Conservation (phyloP, 1,140 invertebrate species). For the Homalodisca vitripennis region DNA sequence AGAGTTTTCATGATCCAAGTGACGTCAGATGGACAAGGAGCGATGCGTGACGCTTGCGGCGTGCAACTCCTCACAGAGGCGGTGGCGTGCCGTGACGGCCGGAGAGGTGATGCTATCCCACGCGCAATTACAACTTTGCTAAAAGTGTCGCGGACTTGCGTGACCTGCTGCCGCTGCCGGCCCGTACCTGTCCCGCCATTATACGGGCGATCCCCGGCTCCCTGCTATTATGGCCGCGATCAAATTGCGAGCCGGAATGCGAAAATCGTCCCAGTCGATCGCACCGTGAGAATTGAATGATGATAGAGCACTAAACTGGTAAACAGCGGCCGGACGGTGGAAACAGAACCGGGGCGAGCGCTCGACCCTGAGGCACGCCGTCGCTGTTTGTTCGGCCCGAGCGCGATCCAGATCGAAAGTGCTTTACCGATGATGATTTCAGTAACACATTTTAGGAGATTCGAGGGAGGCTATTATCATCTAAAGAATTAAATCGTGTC, state of each 20-base stretch:
- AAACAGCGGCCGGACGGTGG: not conserved
- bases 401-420: not conserved
- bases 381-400: not conserved
- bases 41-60: not conserved
- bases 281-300: slow-evolving; percentile 22
- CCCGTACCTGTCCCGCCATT: not conserved
- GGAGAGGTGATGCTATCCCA: no score
- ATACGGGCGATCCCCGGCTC: no score
- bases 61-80: no score
- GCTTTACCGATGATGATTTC: no score
- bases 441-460: no score
- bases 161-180: not conserved
- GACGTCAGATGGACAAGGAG: not conserved
- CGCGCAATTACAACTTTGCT: slow-evolving; percentile 21
- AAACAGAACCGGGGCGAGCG: not conserved
- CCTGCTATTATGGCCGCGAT: no score
- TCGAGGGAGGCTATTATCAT: no score
- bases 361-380: not conserved
- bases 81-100: no score
- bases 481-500: no score
- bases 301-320: slow-evolving; percentile 10
- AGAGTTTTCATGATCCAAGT: no score
- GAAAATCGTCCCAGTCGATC: slow-evolving; percentile 8
- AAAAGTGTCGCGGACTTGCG: slow-evolving; percentile 22
- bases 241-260: slow-evolving; percentile 18